Base-by-base conservation (phyloP, 2,888 invertebrate genomes). In the Drosophila ustulata region DNA sequence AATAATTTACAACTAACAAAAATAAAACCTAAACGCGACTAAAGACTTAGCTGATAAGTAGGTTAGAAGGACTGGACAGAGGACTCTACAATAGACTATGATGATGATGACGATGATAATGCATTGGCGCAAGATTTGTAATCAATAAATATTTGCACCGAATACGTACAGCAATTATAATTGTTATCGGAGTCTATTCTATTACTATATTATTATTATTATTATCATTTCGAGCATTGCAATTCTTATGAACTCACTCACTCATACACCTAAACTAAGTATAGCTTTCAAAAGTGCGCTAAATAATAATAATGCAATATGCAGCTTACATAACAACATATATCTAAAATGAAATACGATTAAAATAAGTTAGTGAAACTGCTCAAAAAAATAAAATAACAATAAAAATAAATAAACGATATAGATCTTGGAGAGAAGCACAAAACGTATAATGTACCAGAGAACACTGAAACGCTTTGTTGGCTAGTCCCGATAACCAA, bases 1-100 rank as follows among this genome's bases (percentile, higher is more conserved):
- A 89, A 89, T 88, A 88, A 89, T 88, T 88, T 88, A 88, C 87
- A 83, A 82, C 28, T 30, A 65, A 34, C n/a, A 25, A 11, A 11
- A 59, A 61, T 53, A 53, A 47, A 58, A 69, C 53, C 57, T 58
- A 77, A 82, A 61, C 51, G 78, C 83, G 81, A 83, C 79, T 82
- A 66, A 51, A 53, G 13, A 63, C 49, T 49, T 52, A 71, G 77
- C 39, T 25, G 53, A 37, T 71, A 78, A 80, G 66, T 82, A 83
- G 84, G 56, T 58, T 75, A 74, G 53, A n/a, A 67, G 58, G 32
- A 34, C 37, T 46, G 55, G 65, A 55, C 70, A 18, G 18, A 13
- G 56, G 57, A 57, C 57, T 4, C 18, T 11, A 41, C 39, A 6
- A 41, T 37, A 37, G 37, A n/a, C 37, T 37, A 37, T 37, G 37